These are phyloP conservation scores for Phocoena phocoena DNA, from an alignment of 2,113 vertebrate genomes.

Conservation along the genomic window DNA sequence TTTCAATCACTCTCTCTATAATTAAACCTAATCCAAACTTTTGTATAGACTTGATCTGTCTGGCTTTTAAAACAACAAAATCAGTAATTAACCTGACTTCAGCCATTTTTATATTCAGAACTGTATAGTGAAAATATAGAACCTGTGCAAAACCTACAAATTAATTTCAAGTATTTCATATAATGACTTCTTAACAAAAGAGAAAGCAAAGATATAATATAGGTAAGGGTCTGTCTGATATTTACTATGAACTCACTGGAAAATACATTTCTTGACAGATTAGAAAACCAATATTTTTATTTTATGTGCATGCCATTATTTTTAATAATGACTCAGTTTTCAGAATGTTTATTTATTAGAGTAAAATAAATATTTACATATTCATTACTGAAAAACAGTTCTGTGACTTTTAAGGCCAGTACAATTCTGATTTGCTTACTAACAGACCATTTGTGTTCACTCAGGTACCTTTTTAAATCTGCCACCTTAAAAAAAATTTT, in stretches of 20 bases:
- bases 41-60: constrained; percentile 37
- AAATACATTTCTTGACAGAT: constrained; percentile 14
- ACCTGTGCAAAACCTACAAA: constrained; percentile 15
- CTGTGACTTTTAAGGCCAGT: constrained; percentile 55
- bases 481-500: background rate
- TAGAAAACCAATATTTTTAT: background rate
- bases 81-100: constrained; percentile 31
- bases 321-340: constrained; percentile 26
- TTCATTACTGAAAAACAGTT: constrained; percentile 33
- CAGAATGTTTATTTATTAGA: constrained; percentile 31
- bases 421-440: background rate
- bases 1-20: constrained; percentile 36
- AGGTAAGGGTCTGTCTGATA: background rate
- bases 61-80: constrained; percentile 39
- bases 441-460: constrained; percentile 19
- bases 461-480: constrained; percentile 17
- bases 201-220: constrained; percentile 1
- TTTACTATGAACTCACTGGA: background rate
- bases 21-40: constrained; percentile 45
- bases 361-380: background rate
- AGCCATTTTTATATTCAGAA: constrained; percentile 29
- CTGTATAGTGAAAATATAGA: constrained; percentile 1
- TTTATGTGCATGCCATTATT: background rate
- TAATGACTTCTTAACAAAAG: constrained; percentile 8
- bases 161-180: constrained; percentile 23